phyloP scores from a whole-genome alignment of 2,888 invertebrate genomes.

The Oscheius sp. region DNA sequence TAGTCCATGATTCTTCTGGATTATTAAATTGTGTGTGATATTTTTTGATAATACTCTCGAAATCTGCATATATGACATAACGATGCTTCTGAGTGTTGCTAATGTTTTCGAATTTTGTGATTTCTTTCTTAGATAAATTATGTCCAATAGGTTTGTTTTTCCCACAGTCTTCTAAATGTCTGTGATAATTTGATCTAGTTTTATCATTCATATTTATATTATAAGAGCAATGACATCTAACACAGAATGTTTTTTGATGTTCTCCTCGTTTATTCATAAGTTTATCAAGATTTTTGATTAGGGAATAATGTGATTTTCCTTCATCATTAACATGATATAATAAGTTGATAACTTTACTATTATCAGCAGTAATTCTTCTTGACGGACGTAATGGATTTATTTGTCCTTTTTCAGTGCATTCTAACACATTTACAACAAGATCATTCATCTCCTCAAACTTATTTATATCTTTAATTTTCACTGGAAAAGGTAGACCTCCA shows the following conservation, averaged over 20 bases:
- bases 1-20: conserved; percentile 37
- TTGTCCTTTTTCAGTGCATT: conserved; percentile 31
- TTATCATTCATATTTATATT: conserved; percentile 30
- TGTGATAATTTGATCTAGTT: conserved; percentile 38
- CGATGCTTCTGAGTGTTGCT: conserved; percentile 47
- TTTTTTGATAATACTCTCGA: conserved; percentile 40
- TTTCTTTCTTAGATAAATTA: conserved; percentile 31
- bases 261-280: conserved; percentile 26
- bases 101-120: conserved; percentile 38
- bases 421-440: conserved; percentile 41
- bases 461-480: too few relatives aligned
- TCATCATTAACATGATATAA: conserved; percentile 36
- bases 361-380: conserved; percentile 26
- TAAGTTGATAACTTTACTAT: conserved; percentile 38
- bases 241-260: too few relatives aligned
- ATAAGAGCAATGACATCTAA: conserved; percentile 38
- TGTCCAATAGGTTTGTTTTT: conserved; percentile 41
- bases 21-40: conserved; percentile 10
- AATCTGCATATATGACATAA: conserved; percentile 40
- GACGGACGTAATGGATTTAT: conserved; percentile 31
- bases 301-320: conserved; percentile 40
- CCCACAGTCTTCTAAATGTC: too few relatives aligned
- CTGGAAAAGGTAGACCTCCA: conserved; percentile 37
- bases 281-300: conserved; percentile 41
- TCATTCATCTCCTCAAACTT: conserved; percentile 51